phyloP scores from a whole-genome alignment of 2,888 invertebrate genomes.

The Taenaris catops region DNA sequence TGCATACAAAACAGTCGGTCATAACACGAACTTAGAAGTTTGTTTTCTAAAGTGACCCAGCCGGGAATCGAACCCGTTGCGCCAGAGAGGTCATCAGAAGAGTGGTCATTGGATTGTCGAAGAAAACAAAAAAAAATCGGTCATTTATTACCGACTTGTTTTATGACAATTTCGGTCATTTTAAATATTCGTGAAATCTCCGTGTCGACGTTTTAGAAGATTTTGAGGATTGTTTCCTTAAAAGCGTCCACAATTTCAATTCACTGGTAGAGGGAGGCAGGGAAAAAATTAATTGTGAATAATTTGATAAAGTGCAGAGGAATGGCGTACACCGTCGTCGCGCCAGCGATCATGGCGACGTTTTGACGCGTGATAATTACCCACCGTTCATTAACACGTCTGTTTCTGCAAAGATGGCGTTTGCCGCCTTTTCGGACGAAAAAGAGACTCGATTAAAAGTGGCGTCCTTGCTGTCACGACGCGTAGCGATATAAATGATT shows the following conservation, averaged over 20 bases:
- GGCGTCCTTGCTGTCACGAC: too few relatives aligned
- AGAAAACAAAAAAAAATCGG: too few relatives aligned
- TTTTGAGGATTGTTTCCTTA: background rate
- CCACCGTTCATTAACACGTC: conserved; percentile 18
- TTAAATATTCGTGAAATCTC: background rate
- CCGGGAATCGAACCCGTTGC: too few relatives aligned
- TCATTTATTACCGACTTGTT: too few relatives aligned
- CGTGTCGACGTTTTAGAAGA: too few relatives aligned
- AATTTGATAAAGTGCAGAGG: conserved; percentile 19
- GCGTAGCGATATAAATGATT: too few relatives aligned
- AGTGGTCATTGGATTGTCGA: too few relatives aligned
- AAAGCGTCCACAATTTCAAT: conserved; percentile 2
- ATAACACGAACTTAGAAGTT: too few relatives aligned
- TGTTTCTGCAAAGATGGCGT: conserved; percentile 6
- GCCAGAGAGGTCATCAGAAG: too few relatives aligned
- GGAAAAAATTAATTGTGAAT: conserved; percentile 14
- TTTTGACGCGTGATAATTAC: conserved; percentile 23
- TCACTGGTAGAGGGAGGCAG: conserved; percentile 2
- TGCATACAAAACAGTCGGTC: too few relatives aligned
- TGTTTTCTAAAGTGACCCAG: too few relatives aligned
- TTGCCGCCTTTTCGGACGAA: conserved; percentile 1
- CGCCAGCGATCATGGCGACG: conserved; percentile 11
- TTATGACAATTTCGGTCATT: background rate
- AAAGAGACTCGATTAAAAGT: too few relatives aligned
- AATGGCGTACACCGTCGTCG: conserved; percentile 10